Evolutionary conservation across 2,113 vertebrate genomes (phyloP).

Genomic region (Junco hyemalis): DNA sequence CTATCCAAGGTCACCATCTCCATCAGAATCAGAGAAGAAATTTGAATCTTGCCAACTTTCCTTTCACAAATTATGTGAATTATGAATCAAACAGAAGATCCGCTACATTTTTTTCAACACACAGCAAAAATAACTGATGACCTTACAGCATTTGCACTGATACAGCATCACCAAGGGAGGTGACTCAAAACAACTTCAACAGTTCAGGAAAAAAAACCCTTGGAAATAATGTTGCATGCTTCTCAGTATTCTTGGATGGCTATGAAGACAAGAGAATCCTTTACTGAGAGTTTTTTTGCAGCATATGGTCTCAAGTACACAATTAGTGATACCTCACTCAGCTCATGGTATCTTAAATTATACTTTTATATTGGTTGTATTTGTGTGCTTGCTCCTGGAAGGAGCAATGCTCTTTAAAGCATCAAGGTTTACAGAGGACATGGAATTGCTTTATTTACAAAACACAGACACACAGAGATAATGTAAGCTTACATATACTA

Average conservation of each 20-base stretch:
- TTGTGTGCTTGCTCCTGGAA: neutral
- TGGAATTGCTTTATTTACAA: neutral
- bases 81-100: neutral
- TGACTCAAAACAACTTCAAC: slow-evolving; percentile 1
- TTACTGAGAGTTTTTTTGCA: neutral
- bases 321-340: neutral
- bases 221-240: neutral
- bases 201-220: neutral
- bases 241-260: neutral
- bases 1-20: neutral
- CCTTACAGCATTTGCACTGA: neutral
- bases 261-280: neutral
- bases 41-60: neutral
- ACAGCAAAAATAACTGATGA: neutral
- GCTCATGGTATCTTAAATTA: neutral
- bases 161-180: neutral
- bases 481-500: neutral
- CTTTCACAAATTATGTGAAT: neutral
- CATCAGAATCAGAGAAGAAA: neutral
- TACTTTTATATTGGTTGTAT: neutral
- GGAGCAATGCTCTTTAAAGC: neutral
- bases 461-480: neutral
- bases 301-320: neutral
- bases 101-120: neutral
- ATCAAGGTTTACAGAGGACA: neutral